Percentiles rank a stretch among this genome's conserved stretches.
These are phyloP conservation scores for Pseudomyrmex concolor DNA, from an alignment of 1,140 invertebrate species.

Conservation along the genomic window DNA sequence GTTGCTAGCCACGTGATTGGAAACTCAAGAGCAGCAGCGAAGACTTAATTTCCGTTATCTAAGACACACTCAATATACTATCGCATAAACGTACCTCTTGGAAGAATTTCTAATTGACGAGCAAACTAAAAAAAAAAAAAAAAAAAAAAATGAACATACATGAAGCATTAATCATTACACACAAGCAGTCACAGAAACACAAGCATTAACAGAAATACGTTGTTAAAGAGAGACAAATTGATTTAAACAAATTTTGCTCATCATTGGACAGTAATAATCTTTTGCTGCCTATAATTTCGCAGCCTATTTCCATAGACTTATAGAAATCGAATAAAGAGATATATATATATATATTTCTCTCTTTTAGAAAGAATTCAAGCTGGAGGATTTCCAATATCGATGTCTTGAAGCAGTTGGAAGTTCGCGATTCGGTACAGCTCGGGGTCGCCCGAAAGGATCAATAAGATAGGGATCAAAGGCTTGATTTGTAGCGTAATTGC, in stretches of 20 bases:
- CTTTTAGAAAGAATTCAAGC: slow-evolving; percentile 61
- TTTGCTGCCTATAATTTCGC: neutral
- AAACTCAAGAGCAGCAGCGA: neutral
- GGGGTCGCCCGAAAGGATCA: slow-evolving; percentile 26
- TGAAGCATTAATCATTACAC: too few relatives aligned
- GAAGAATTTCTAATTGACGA: neutral
- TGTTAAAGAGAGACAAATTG: too few relatives aligned
- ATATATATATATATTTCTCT: slow-evolving; percentile 77
- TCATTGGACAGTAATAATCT: slow-evolving; percentile 2
- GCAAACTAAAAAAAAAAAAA: slow-evolving; percentile 1
- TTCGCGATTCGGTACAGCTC: slow-evolving; percentile 43
- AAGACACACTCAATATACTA: neutral
- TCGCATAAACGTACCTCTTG: neutral
- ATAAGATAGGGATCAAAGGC: slow-evolving; percentile 52
- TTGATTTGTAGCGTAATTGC: neutral
- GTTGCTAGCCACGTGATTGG: slow-evolving; percentile 20
- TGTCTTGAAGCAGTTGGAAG: slow-evolving; percentile 67
- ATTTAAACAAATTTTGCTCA: slow-evolving; percentile 14
- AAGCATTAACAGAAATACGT: neutral
- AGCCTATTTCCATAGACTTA: slow-evolving; percentile 57
- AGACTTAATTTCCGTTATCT: slow-evolving; percentile 25
- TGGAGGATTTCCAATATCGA: slow-evolving; percentile 78
- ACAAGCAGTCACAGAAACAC: neutral
- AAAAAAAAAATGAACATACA: neutral
- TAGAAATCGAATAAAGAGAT: slow-evolving; percentile 74